Percentiles rank a stretch among this genome's conserved stretches.
Conservation (phyloP, 1,140 invertebrate genomes). For the Papilio xuthus region DNA sequence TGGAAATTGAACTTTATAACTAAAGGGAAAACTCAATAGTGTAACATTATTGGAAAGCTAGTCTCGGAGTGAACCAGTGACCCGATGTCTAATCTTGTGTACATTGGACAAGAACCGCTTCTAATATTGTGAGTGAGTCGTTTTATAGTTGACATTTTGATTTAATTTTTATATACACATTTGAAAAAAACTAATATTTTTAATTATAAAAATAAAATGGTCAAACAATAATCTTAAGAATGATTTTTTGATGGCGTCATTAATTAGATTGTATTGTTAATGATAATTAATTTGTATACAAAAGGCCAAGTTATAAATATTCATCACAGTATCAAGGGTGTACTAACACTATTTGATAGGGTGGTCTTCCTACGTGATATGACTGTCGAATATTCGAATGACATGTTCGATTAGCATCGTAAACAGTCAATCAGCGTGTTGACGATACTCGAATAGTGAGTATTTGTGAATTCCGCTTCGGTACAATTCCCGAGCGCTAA, state of each 20-base stretch:
- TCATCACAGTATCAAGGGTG: neutral
- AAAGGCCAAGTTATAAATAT: conserved; percentile 4
- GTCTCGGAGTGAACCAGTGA: neutral
- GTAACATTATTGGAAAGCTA: neutral
- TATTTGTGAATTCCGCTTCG: conserved; percentile 46
- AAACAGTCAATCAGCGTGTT: conserved; percentile 52
- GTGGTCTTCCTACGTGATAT: conserved; percentile 40
- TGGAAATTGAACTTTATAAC: neutral
- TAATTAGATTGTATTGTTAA: neutral
- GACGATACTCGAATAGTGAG: conserved; percentile 47
- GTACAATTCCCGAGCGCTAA: conserved; percentile 47
- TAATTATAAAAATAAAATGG: neutral
- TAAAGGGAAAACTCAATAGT: neutral
- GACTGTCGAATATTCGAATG: conserved; percentile 44
- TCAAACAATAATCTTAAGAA: neutral
- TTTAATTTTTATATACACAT: neutral
- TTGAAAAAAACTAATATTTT: neutral
- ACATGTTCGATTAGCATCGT: conserved; percentile 50
- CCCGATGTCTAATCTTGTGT: neutral
- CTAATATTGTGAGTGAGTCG: neutral
- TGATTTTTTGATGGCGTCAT: neutral
- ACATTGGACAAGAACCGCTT: neutral
- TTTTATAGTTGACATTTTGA: neutral
- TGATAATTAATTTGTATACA: conserved; percentile 2
- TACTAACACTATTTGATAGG: conserved; percentile 25